Conservation (phyloP, 2,113 vertebrate genomes). For the Brachypteracias leptosomus region DNA sequence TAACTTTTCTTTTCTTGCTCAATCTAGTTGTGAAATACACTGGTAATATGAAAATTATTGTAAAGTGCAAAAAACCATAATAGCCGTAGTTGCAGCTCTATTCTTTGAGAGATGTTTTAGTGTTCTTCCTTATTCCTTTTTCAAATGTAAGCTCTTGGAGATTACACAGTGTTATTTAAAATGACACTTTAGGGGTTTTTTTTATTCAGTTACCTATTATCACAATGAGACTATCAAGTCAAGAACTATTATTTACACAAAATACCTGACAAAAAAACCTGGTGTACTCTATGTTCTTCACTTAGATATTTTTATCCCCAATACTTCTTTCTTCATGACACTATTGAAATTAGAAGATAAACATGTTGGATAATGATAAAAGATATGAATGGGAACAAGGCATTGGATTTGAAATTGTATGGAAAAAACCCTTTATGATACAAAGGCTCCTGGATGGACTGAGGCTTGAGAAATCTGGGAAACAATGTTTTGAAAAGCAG, state of each 20-base stretch:
- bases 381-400: neutral
- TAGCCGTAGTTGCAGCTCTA: neutral
- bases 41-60: neutral
- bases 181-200: neutral
- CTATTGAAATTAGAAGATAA: neutral
- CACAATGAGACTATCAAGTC: neutral
- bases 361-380: neutral
- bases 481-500: neutral
- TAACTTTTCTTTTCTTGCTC: neutral
- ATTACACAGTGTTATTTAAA: neutral
- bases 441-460: neutral
- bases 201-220: neutral
- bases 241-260: constrained; percentile 34
- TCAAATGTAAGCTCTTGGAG: neutral
- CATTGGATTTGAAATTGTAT: neutral
- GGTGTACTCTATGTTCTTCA: neutral
- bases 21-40: neutral
- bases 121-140: neutral
- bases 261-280: neutral
- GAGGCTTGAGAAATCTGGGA: neutral
- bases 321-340: neutral
- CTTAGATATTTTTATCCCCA: neutral
- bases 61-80: neutral
- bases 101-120: neutral
- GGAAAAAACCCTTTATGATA: neutral